A percentile compares a stretch with the other conserved stretches of the same genome.
Conservation (phyloP, 92 coral and sea anemone species). For the Isaurus tuberculatus region DNA sequence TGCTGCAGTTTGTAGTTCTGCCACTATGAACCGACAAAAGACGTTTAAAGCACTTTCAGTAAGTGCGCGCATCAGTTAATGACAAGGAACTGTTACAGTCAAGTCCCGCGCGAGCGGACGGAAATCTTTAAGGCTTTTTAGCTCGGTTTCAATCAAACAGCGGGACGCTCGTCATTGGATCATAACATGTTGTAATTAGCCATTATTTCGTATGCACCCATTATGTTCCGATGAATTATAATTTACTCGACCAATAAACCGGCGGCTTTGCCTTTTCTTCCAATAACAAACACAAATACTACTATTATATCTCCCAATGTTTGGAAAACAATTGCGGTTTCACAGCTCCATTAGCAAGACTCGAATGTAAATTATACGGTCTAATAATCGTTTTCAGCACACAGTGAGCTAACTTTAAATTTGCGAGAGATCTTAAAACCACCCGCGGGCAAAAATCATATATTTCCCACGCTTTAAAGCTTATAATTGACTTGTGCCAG, state of each 20-base stretch:
- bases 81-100: not conserved
- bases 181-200: slow-evolving; percentile 42
- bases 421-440: slow-evolving; percentile 3
- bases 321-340: slow-evolving; percentile 45
- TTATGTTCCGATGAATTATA: slow-evolving; percentile 40
- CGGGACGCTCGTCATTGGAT: slow-evolving; percentile 13
- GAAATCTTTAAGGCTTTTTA: not conserved
- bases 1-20: not conserved
- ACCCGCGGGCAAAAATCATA: slow-evolving; percentile 24
- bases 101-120: slow-evolving; percentile 16
- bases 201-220: slow-evolving; percentile 45
- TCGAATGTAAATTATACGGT: slow-evolving; percentile 43
- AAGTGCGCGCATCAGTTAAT: slow-evolving; percentile 26
- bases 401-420: slow-evolving; percentile 3
- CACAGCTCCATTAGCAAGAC: slow-evolving; percentile 44
- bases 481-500: slow-evolving; percentile 19
- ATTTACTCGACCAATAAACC: slow-evolving; percentile 48
- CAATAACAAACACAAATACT: slow-evolving; percentile 46
- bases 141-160: slow-evolving; percentile 39
- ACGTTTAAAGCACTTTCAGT: not conserved
- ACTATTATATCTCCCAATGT: slow-evolving; percentile 31
- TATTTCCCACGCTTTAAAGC: slow-evolving; percentile 36
- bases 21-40: not conserved
- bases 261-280: slow-evolving; percentile 26
- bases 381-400: slow-evolving; percentile 22